Evolutionary conservation across 2,888 invertebrate genomes (phyloP), one percentile per base, ranked within the genome.

Genomic region (Macrosoma leucophasiata): DNA sequence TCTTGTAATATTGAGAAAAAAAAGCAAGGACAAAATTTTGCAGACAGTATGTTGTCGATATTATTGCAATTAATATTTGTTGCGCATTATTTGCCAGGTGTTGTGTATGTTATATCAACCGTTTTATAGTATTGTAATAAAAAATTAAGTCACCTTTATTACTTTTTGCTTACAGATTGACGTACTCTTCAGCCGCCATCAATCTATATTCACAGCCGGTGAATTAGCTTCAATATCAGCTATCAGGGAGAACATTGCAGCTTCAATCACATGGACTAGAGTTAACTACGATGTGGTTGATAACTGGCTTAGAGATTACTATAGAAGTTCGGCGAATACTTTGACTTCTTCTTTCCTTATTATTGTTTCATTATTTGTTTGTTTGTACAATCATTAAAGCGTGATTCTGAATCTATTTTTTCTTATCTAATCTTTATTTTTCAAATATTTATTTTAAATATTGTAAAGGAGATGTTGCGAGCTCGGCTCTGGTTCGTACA

Each of bases 221-320:
- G 84, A 84, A 36, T 10, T 46, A 2, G 76, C 76, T 0, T 55
- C 76, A 0, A 55, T 79, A 1, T 62, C 41, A 0, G 71, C 63
- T 4, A 78, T 79, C 14, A 49, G 58, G n/a, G 77, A 76, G 29
- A 79, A 79, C 32, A 71, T 82, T 1, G 68, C 52, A 0, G 75
- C 78, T 1, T 72, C 82, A 1, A 62, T 77, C n/a, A 47, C 62
- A 0, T 84, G 84, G 84, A 62, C 48, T 3, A 36, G 49, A 0
- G 42, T 54, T 3, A 64, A 81, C 44, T 61, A 65, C 1, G 48
- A 41, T 0, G 26, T 49, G 0, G 73, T 84, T 0, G 62, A 66
- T 11, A 36, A 46, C 1, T 84, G 82, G 82, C 55, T 84, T 0
- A 47, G 33, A 2, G 43, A 50, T 0, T 67, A 70, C 53, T 73